Base-by-base conservation (phyloP, 1,140 invertebrate species). In the Trichonephila inaurata region DNA sequence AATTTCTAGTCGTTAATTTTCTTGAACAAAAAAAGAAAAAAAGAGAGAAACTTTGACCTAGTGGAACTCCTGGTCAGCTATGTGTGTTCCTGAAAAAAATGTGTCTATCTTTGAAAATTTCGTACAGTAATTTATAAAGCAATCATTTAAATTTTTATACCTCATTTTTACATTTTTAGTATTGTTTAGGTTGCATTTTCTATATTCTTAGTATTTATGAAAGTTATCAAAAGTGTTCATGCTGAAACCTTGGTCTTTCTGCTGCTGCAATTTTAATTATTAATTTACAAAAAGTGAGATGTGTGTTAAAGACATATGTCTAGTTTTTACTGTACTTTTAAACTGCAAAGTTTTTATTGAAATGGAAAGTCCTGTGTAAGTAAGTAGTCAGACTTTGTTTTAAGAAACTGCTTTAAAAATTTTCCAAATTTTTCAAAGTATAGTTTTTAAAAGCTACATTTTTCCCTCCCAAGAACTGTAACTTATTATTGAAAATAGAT, bases 161-260 rank as follows among this genome's bases (percentile, higher is more conserved):
- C 91, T 92, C 91, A 87, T 87, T 87, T 87, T 92, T 87, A 92
- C 62, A 33, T 92, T 69, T 92, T 91, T 91, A 83, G 69, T 91
- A 91, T 91, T 82, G 24, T 89, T 89, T 89, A 89, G 51, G 85
- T 87, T 87, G 18, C 61, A 66, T 62, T 64, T 87, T 87, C 58
- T 87, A 87, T 87, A 61, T 62, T 87, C 58, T 87, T 16, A 61
- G 58, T 85, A 85, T 85, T 85, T 85, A 85, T 85, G 14, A 85
- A 85, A 28, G 58, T 58, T 77, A 72, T 16, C 5, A 72, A 72
- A n/a, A 14, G 14, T 72, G 24, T 77, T 77, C 72, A 77, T 28
- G 28, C 12, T 77, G 18, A 33, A 77, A 28, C 18, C 33, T 77
- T 19, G 24, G 33, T 18, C 72, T 19, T 77, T 18, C 33, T 77